Evolutionary conservation across 2,113 vertebrate genomes (phyloP).

Genomic region (Epinephelus fuscoguttatus): DNA sequence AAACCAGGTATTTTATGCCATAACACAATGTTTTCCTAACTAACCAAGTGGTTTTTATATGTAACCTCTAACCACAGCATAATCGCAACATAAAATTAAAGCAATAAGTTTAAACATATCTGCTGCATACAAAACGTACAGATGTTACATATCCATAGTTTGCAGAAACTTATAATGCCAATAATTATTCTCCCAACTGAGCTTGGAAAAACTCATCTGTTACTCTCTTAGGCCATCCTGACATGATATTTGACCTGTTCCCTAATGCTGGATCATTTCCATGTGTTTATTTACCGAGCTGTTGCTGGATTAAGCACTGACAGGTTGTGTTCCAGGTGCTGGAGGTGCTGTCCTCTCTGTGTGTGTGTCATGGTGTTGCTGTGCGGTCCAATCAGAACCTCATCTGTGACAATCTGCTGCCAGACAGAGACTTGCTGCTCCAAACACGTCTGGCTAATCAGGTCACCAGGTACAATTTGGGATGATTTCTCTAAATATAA

Average conservation of each 20-base stretch:
- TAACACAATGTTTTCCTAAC: no score
- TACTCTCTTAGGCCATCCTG: not conserved
- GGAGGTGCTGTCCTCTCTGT: constrained; percentile 94
- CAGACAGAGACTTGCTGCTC: constrained; percentile 92
- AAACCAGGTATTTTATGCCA: no score
- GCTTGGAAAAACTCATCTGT: not conserved
- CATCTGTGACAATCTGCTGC: constrained; percentile 94
- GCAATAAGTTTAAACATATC: no score
- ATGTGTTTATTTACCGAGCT: constrained; percentile 43
- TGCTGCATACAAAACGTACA: no score
- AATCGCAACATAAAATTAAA: no score
- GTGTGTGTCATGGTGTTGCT: constrained; percentile 94
- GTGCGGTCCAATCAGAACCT: constrained; percentile 96
- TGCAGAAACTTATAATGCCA: no score
- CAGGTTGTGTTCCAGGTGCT: constrained; percentile 87
- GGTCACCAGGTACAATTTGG: constrained; percentile 89
- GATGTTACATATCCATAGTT: no score
- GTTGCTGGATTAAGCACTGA: constrained; percentile 54
- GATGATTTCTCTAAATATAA: constrained; percentile 5
- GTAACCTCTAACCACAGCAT: no score
- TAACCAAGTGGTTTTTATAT: no score
- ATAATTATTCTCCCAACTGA: no score
- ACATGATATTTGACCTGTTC: no score
- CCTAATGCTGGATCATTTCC: constrained; percentile 13
- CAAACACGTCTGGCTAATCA: constrained; percentile 94